Percentiles rank a stretch among this genome's conserved stretches.
These are phyloP conservation scores for Haliclystus octoradiatus DNA, from an alignment of 30 jellyfish, hydroid and myxozoan genomes.

Conservation along the genomic window DNA sequence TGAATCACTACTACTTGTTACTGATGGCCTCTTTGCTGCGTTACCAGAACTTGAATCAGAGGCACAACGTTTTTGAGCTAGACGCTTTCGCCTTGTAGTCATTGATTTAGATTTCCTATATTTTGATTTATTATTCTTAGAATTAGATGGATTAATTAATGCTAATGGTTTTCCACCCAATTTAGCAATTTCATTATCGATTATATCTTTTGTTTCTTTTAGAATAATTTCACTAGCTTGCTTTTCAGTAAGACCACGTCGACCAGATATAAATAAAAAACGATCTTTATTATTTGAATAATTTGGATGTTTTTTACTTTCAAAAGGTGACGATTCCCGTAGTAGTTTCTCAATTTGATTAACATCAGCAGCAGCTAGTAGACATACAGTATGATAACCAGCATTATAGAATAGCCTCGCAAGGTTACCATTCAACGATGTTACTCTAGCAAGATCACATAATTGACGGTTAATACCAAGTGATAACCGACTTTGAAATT, in stretches of 20 bases:
- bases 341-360: slow-evolving; percentile 49
- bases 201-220: slow-evolving; percentile 77
- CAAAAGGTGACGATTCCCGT: slow-evolving; percentile 77
- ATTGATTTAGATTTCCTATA: not conserved
- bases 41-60: no score
- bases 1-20: not conserved
- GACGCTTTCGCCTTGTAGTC: not conserved
- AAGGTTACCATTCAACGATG: slow-evolving; percentile 59
- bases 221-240: slow-evolving; percentile 71
- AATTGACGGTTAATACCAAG: slow-evolving; percentile 90
- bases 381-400: slow-evolving; percentile 84
- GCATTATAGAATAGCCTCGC: slow-evolving; percentile 77
- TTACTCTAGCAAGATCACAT: slow-evolving; percentile 81
- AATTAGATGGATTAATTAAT: not conserved
- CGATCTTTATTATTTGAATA: slow-evolving; percentile 48
- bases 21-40: not conserved
- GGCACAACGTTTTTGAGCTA: not conserved
- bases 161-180: slow-evolving; percentile 27
- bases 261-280: slow-evolving; percentile 71
- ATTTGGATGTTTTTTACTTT: slow-evolving; percentile 31
- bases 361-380: slow-evolving; percentile 53
- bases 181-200: slow-evolving; percentile 39
- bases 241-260: slow-evolving; percentile 70
- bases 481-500: slow-evolving; percentile 92
- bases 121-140: not conserved